Evolutionary conservation across 2,888 invertebrate species (phyloP), one percentile per base, ranked within the genome.

Genomic region (Drosophila niveifrons): DNA sequence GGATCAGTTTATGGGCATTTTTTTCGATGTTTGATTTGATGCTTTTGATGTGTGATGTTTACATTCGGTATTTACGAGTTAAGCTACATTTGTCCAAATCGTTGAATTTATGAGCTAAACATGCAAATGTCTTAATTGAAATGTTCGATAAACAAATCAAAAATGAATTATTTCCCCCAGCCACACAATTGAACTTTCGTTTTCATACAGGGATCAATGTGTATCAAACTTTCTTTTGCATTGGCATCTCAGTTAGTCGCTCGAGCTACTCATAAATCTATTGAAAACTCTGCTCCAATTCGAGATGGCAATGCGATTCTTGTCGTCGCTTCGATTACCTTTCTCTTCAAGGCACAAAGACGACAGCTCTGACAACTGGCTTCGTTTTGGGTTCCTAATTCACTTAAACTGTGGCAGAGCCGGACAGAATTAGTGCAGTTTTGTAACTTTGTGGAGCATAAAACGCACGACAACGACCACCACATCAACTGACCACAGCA

Each of bases 381-480:
- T 79, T 79, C 82, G 82, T 79, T 83, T 83, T 83, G 82, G 88
- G 72, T 56, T 66, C 86, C 86, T 83, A 83, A 85, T 88, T 83
- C 82, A 61, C 48, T 85, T 83, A 83, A 83, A 85, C 88, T 73
- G 78, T 57, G 6, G 6, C 63, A 63, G 59, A 61, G 61, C 70
- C 67, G 86, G 82, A 76, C 80, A 82, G 67, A 63, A 71, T 65
- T 47, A n/a, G 31, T 53, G 63, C 80, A 72, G 72, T 68, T 78
- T 66, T 62, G 61, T 69, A 65, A 72, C 50, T 83, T 88, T 83
- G 83, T 83, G 83, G 83, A 88, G 89, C 83, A 83, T 66, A 88
- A 85, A 87, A 85, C 74, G 84, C 88, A 83, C 78, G 87, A 85
- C 82, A 86, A 58, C 64, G 50, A 41, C 48, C 63, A 41, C 48